These are phyloP conservation scores for Blastomussa wellsi DNA, from an alignment of 92 coral and sea anemone species.

Conservation along the genomic window DNA sequence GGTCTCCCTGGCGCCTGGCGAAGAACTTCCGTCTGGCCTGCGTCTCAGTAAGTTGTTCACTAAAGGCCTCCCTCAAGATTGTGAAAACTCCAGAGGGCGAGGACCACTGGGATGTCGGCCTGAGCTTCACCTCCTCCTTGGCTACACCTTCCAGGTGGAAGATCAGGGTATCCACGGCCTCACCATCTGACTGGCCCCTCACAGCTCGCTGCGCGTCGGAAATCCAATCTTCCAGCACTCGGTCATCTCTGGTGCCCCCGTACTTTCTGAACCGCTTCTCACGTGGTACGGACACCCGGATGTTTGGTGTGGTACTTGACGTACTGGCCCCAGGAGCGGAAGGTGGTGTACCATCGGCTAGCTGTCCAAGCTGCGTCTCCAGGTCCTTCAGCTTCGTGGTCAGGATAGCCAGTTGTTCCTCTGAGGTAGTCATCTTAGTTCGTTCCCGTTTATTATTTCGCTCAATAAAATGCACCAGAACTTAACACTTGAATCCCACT, in stretches of 20 bases:
- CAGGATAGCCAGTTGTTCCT: constrained; percentile 1
- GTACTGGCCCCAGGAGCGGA: not conserved
- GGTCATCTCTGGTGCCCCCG: constrained; percentile 50
- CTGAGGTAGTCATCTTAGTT: not conserved
- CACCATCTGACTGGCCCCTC: constrained; percentile 35
- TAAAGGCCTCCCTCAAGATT: constrained; percentile 49
- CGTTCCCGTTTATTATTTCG: constrained; percentile 46
- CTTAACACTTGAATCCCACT: no score
- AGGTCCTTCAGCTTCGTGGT: constrained; percentile 27
- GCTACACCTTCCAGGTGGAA: constrained; percentile 56
- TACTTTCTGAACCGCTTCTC: constrained; percentile 48
- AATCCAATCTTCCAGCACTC: constrained; percentile 59
- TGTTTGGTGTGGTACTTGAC: not conserved
- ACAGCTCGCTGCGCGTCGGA: constrained; percentile 58
- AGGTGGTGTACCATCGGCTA: not conserved
- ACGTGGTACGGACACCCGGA: constrained; percentile 45
- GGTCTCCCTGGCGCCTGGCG: constrained; percentile 46
- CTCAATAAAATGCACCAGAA: not conserved
- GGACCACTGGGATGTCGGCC: constrained; percentile 52
- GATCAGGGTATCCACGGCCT: constrained; percentile 58
- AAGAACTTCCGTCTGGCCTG: constrained; percentile 58
- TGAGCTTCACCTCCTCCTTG: constrained; percentile 53
- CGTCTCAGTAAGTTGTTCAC: constrained; percentile 66
- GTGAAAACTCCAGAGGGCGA: constrained; percentile 45
- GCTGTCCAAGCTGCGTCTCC: constrained; percentile 41